Evolutionary conservation across 2,113 vertebrate genomes (phyloP).

Genomic region (Plectropomus leopardus): DNA sequence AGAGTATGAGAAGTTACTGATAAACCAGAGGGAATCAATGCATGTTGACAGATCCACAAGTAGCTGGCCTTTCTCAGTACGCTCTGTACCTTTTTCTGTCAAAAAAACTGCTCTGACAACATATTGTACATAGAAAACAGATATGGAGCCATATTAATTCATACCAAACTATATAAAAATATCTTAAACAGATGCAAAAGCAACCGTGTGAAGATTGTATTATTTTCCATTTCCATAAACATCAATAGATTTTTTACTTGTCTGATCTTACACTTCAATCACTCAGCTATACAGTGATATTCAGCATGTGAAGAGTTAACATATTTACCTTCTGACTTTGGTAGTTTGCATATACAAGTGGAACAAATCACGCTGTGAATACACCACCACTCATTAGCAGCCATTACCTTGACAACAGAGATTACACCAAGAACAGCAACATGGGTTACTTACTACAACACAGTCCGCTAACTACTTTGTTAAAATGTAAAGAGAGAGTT

Average conservation of each 20-base stretch:
- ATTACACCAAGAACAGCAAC: conserved; percentile 47
- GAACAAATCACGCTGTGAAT: conserved; percentile 70
- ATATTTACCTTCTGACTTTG: conserved; percentile 31
- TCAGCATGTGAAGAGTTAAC: conserved; percentile 31
- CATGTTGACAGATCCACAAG: conserved; percentile 50
- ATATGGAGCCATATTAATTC: neutral
- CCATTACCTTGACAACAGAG: conserved; percentile 43
- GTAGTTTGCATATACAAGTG: conserved; percentile 52
- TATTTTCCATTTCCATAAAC: neutral
- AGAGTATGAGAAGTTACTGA: conserved; percentile 73
- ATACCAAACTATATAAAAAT: neutral
- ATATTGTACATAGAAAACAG: neutral
- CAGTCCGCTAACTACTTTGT: neutral
- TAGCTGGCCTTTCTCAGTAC: neutral
- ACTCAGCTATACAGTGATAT: neutral
- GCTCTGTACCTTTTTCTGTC: neutral
- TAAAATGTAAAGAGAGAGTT: conserved; percentile 34
- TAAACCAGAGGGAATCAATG: conserved; percentile 73
- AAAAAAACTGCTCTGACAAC: neutral
- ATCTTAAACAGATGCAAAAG: neutral
- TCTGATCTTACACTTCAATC: neutral
- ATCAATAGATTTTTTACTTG: neutral
- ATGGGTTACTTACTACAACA: conserved; percentile 15
- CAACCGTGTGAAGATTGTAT: neutral
- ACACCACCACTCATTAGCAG: conserved; percentile 60